Conservation (phyloP, 2,113 vertebrate species). For the human region GRCh38 chr4:10549501-10550000, state of each 20-base stretch:
- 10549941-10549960: not conserved
- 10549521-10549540: not conserved
- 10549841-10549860: slow-evolving; percentile 43
- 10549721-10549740: not conserved
- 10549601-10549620: not conserved
- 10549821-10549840: not conserved
- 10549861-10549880: not conserved
- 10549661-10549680: not conserved
- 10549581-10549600: not conserved
- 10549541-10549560: not conserved
- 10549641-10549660: not conserved
- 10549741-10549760: not conserved
- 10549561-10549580: not conserved
- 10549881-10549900: not conserved
- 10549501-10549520: not conserved
- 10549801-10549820: not conserved
- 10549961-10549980: not conserved
- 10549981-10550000: not conserved
- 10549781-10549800: not conserved
- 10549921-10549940: not conserved
- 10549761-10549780: not conserved
- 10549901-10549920: not conserved
- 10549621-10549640: not conserved
- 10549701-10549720: not conserved
- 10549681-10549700: not conserved